Evolutionary conservation across 2,888 invertebrate species (phyloP).

Genomic region (Ophion slaviceki): DNA sequence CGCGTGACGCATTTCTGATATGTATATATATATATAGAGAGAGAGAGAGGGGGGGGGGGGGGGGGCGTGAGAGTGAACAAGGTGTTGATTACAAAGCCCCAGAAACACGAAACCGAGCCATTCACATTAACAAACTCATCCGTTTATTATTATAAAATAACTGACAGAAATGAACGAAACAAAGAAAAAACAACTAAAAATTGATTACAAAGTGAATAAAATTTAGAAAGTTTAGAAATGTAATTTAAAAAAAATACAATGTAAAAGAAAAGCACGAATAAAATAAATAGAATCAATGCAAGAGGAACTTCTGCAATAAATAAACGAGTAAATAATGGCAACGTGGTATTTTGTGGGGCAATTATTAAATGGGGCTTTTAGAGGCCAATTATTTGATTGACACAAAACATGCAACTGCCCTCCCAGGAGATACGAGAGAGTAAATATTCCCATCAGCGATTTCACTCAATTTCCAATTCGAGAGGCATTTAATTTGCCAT

Average conservation of each 20-base stretch:
- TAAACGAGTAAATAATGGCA: neutral
- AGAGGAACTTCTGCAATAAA: neutral
- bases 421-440: neutral
- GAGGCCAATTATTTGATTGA: neutral
- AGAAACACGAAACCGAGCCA: too few species aligned
- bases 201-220: too few species aligned
- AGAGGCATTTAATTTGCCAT: neutral
- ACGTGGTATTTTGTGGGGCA: neutral
- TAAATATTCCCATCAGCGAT: conserved; percentile 1
- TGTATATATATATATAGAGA: too few species aligned
- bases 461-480: conserved; percentile 1
- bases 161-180: too few species aligned
- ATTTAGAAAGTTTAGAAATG: neutral
- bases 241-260: neutral
- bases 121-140: too few species aligned
- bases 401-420: conserved; percentile 1
- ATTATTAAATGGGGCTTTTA: neutral
- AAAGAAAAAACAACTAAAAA: too few species aligned
- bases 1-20: too few species aligned
- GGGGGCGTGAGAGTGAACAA: too few species aligned
- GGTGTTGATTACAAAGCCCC: too few species aligned
- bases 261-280: neutral
- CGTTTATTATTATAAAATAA: too few species aligned
- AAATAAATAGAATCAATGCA: neutral
- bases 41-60: too few species aligned